Base-by-base conservation (phyloP, 2,113 vertebrate species). In the Grammatotria lemairii region DNA sequence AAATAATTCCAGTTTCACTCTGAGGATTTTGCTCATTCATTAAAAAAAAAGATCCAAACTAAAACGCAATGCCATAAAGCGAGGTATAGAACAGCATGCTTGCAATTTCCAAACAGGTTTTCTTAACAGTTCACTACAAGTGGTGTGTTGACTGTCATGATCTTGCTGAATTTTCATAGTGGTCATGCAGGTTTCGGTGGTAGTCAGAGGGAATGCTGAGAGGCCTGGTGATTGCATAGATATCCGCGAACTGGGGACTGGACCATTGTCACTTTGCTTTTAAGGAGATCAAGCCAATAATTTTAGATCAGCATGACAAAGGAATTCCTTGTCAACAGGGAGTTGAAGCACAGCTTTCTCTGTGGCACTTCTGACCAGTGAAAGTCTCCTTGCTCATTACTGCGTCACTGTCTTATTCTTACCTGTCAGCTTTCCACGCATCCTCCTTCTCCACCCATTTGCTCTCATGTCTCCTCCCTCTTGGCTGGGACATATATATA, bases 381-480 rank as follows among this genome's bases (percentile, higher is more conserved):
- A 94, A 91, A 89, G 92, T 91, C 28, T 63, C 88, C 63, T 80
- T 84, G 89, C 88, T 91, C 65, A 84, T 89, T 90, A 88, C 57
- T 9, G 10, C 65, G 23, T 84, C 85, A 85, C 88, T 91, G 85
- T 92, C 87, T 57, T 82, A 89, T 90, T 83, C 91, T 89, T 80
- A 91, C 93, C 89, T 95, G 89, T 83, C 33, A 19, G 16, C 85
- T 79, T 28, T 73, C 78, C 85, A 51, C 51, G 79, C 80, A 57
- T 88, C 81, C 93, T 86, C 80, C 84, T 83, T 81, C 91, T 92
- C 90, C 91, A 82, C 86, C 88, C 79, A 26, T 90, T 92, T 82
- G 85, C 83, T 87, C 88, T 53, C 38, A 55, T 84, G 87, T 91
- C 95, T 95, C 95, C 95, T 90, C 95, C 95, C 88, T 90, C 91